Conservation (phyloP, 2,888 invertebrate species). For the Antitype chi region DNA sequence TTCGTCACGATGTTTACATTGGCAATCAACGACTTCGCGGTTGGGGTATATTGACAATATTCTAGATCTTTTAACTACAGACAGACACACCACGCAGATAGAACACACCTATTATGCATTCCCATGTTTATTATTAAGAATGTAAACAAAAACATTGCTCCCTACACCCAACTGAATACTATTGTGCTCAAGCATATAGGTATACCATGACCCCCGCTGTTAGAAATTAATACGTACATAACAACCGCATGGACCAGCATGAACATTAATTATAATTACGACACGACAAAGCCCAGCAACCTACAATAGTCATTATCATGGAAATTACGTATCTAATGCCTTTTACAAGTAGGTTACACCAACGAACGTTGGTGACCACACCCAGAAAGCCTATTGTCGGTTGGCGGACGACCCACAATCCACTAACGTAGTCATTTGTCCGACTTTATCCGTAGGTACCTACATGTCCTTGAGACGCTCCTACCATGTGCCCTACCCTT, state of each 20-base stretch:
- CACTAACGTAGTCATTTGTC: conserved; percentile 64
- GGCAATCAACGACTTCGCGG: background rate
- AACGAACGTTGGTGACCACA: conserved; percentile 62
- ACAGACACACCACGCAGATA: background rate
- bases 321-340: conserved; percentile 39
- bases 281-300: conserved; percentile 27
- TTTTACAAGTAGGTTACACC: conserved; percentile 35
- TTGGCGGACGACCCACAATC: conserved; percentile 73
- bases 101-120: background rate
- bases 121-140: background rate
- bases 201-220: background rate
- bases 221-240: background rate
- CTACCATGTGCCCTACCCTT: conserved; percentile 65
- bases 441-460: conserved; percentile 48
- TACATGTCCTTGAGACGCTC: conserved; percentile 65
- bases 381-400: conserved; percentile 63
- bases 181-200: background rate
- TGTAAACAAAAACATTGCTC: background rate
- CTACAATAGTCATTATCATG: conserved; percentile 45
- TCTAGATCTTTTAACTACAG: background rate
- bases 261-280: conserved; percentile 40
- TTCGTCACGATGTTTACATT: conserved; percentile 1
- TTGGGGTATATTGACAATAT: background rate
- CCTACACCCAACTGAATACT: background rate
- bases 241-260: background rate